Evolutionary conservation across 2,888 invertebrate genomes (phyloP).

Genomic region (Lepetodrilus schrolli): DNA sequence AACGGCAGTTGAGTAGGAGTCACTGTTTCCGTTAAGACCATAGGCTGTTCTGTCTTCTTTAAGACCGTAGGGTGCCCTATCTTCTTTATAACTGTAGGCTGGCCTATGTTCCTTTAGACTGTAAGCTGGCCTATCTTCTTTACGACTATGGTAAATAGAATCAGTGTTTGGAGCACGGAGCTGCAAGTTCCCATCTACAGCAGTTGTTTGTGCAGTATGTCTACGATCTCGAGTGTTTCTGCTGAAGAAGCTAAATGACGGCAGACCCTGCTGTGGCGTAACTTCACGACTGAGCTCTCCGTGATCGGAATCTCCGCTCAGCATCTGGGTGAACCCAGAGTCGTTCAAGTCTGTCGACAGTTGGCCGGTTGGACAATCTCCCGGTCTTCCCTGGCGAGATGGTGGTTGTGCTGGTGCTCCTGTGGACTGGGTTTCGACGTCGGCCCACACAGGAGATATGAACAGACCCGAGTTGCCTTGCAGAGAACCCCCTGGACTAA

Average conservation of each 20-base stretch:
- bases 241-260: background rate
- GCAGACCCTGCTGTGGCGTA: background rate
- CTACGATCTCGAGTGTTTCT: background rate
- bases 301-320: background rate
- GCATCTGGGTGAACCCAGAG: background rate
- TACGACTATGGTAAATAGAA: no score
- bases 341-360: no score
- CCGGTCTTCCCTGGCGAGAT: no score
- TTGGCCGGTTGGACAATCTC: no score
- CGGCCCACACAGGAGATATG: slow-evolving; percentile 7
- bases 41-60: background rate
- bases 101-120: background rate
- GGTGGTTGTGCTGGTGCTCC: no score
- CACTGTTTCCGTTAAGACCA: background rate
- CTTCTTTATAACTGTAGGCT: background rate
- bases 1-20: background rate
- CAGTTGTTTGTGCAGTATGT: background rate
- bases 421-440: no score
- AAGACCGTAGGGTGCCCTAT: background rate
- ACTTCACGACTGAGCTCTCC: background rate
- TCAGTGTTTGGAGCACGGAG: background rate
- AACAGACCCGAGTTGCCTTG: background rate
- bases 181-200: background rate
- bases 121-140: background rate
- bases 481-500: background rate